These are phyloP conservation scores for Laodelphax striatellus DNA, from an alignment of 1,140 invertebrate species.

Conservation along the genomic window DNA sequence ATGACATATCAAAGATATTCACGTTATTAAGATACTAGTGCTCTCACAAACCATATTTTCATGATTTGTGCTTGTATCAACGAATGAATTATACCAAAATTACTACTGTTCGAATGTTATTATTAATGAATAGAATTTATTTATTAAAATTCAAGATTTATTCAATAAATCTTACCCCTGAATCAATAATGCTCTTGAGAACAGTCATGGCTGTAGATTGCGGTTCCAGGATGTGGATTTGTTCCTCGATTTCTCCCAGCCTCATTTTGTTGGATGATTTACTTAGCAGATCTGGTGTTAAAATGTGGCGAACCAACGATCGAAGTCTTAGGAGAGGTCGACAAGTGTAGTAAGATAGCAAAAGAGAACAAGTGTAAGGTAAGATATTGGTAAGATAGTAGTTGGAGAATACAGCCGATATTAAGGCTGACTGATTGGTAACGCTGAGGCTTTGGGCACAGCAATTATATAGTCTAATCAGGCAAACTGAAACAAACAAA, in stretches of 20 bases:
- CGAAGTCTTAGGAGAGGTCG: not conserved
- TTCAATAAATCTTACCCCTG: constrained; percentile 19
- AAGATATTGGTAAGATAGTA: not conserved
- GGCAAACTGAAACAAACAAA: constrained; percentile 28
- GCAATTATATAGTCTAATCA: constrained; percentile 14
- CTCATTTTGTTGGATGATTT: constrained; percentile 14
- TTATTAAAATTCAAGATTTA: no score
- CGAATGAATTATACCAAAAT: no score
- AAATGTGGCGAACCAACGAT: not conserved
- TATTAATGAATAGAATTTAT: no score
- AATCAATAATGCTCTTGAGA: constrained; percentile 22
- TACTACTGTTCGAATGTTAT: no score
- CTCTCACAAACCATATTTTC: no score
- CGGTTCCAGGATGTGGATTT: constrained; percentile 23
- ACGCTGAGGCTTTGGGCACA: not conserved
- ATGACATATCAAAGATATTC: no score
- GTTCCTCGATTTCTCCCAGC: constrained; percentile 12
- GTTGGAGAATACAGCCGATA: no score
- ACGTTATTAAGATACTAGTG: no score
- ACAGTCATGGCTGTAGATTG: constrained; percentile 18
- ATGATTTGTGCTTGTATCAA: no score
- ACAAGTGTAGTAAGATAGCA: not conserved
- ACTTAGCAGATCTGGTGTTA: not conserved
- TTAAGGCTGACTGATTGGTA: not conserved
- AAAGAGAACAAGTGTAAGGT: not conserved